Percentiles rank a stretch among this genome's conserved stretches.
phyloP scores from a whole-genome alignment of 1,140 invertebrate species.

The Monochamus saltuarius region DNA sequence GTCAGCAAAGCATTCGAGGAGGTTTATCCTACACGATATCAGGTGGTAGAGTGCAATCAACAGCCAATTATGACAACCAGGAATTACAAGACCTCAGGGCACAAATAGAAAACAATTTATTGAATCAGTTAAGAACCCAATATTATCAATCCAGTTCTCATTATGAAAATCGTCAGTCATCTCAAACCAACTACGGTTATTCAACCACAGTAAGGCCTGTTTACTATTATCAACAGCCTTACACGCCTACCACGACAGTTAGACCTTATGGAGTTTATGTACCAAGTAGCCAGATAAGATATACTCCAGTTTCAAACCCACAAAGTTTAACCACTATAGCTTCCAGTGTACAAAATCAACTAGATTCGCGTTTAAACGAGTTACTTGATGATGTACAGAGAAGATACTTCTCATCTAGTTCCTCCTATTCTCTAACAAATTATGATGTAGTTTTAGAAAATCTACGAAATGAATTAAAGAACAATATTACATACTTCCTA shows the following conservation, averaged over 20 bases:
- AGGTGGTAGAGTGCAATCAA: conserved; percentile 33
- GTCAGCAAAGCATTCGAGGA: conserved; percentile 38
- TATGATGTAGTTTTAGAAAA: conserved; percentile 31
- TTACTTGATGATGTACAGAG: conserved; percentile 31
- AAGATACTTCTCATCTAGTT: conserved; percentile 31
- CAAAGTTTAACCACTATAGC: conserved; percentile 38
- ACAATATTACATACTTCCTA: conserved; percentile 39
- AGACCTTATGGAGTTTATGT: background rate
- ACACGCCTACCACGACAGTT: background rate
- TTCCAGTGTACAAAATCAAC: conserved; percentile 36
- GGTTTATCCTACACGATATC: conserved; percentile 38
- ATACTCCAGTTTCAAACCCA: conserved; percentile 32
- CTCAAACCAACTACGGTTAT: conserved; percentile 22
- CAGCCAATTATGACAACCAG: conserved; percentile 43
- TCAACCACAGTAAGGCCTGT: conserved; percentile 6
- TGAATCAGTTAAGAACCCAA: conserved; percentile 37
- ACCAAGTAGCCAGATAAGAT: conserved; percentile 20
- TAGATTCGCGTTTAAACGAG: conserved; percentile 35
- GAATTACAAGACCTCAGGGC: conserved; percentile 42
- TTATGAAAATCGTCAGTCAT: background rate
- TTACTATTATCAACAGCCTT: conserved; percentile 7
- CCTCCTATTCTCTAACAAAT: conserved; percentile 18
- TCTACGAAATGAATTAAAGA: conserved; percentile 38
- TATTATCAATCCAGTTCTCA: conserved; percentile 16
- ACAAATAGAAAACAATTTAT: conserved; percentile 40